These are phyloP conservation scores for Cataglyphis albicans DNA, from an alignment of 2,888 invertebrate species.

Conservation along the genomic window DNA sequence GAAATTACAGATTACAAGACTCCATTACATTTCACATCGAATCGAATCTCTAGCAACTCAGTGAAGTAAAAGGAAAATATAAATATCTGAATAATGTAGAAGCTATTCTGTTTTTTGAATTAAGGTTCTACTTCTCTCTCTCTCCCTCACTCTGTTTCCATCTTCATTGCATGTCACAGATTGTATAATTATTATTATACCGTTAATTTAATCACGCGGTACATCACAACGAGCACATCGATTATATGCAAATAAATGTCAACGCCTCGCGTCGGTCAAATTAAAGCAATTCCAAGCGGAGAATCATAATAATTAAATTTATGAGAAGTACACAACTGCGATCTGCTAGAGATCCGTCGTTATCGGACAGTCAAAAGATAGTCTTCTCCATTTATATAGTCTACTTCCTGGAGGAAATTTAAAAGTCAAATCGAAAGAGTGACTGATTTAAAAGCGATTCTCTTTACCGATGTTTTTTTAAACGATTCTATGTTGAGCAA, in stretches of 20 bases:
- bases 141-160: not conserved
- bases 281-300: slow-evolving; percentile 27
- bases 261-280: slow-evolving; percentile 29
- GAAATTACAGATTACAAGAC: slow-evolving; percentile 19
- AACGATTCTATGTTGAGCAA: slow-evolving; percentile 29
- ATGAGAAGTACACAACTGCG: slow-evolving; percentile 6
- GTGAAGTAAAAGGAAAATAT: slow-evolving; percentile 30
- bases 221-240: slow-evolving; percentile 40
- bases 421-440: slow-evolving; percentile 39
- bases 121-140: not conserved
- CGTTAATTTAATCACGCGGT: slow-evolving; percentile 41
- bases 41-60: slow-evolving; percentile 2
- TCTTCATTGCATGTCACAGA: slow-evolving; percentile 17
- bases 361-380: not conserved
- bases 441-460: slow-evolving; percentile 15
- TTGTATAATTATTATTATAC: slow-evolving; percentile 45
- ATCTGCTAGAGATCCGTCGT: slow-evolving; percentile 26
- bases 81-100: not conserved
- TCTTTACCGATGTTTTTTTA: slow-evolving; percentile 36
- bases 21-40: slow-evolving; percentile 31
- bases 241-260: slow-evolving; percentile 48
- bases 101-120: slow-evolving; percentile 9
- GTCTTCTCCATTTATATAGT: slow-evolving; percentile 26
- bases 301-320: slow-evolving; percentile 26
- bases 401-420: not conserved